Evolutionary conservation across 2,113 vertebrate genomes (phyloP), one percentile per base, ranked within the genome.

Genomic region (Cairina moschata): DNA sequence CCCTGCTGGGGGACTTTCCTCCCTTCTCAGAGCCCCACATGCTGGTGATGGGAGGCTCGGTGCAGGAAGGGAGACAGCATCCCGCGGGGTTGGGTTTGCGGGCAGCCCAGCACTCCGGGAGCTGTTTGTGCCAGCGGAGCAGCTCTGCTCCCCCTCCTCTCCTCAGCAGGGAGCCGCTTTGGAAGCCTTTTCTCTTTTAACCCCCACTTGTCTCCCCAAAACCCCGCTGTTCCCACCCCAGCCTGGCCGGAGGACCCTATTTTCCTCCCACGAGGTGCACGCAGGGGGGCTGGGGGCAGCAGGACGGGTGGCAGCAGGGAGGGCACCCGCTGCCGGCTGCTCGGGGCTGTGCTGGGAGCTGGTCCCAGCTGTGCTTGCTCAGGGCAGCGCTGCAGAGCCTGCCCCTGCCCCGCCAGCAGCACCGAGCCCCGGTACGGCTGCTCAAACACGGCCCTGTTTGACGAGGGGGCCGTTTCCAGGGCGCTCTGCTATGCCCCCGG

Each of bases 331-430:
- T 14, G 28, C 2, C 12, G 34, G 46, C 44, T 48, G 3, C 2
- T 8, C 22, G 15, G 74, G 65, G 69, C 74, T 1, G 1, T 12
- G 55, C 25, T 0, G 0, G 28, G 38, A 77, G 8, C 52, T 59
- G 16, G 0, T 26, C 2, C 0, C 52, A 34, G 29, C 50, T 25
- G 1, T 5, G 5, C 20, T 22, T 7, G 0, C 3, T 2, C 17
- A n/a, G 55, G 79, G 17, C 4, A 0, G 32, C 11, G 23, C 17
- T 6, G 1, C 32, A 11, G 55, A 89, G 58, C n/a, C 60, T 7
- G 56, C 40, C 60, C 62, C 46, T 28, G 9, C n/a, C 36, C 63
- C 12, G 71, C 77, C 83, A 50, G 90, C 83, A 20, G 22, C 76
- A 26, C 69, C 25, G n/a, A 1, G 69, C 77, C 16, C 58, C 25